These are phyloP conservation scores for Squalus acanthias DNA, from an alignment of 2,797 vertebrate genomes.

Conservation along the genomic window DNA sequence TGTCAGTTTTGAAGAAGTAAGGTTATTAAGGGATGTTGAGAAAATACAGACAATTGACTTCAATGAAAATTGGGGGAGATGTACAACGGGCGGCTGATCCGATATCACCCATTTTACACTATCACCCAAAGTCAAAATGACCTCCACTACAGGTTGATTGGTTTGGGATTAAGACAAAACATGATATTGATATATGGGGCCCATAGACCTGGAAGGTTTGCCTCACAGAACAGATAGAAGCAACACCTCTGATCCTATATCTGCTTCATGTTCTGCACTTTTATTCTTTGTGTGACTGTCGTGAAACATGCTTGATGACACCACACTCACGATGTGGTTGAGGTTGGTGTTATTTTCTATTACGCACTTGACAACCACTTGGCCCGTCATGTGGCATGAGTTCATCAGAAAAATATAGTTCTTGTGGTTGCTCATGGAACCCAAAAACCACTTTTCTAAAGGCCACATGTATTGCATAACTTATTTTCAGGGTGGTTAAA, in stretches of 20 bases:
- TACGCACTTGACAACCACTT: background rate
- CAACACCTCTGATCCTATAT: background rate
- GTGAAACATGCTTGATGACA: background rate
- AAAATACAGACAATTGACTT: background rate
- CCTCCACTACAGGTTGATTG: background rate
- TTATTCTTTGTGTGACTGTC: background rate
- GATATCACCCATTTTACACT: background rate
- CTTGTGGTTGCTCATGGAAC: background rate
- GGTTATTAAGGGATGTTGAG: background rate
- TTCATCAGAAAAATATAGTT: background rate
- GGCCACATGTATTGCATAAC: background rate
- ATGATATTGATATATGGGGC: background rate
- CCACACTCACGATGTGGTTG: background rate
- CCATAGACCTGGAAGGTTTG: background rate
- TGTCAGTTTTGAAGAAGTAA: background rate
- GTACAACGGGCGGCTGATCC: background rate
- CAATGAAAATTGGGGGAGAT: background rate
- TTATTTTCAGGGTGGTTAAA: background rate
- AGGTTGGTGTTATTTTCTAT: background rate
- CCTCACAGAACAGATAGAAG: background rate
- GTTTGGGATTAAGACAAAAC: background rate
- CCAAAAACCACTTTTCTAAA: conserved; percentile 19
- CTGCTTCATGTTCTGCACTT: background rate
- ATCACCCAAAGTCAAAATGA: background rate
- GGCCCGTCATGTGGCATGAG: background rate